These are phyloP conservation scores for Drosophila subsilvestris DNA, from an alignment of 2,888 invertebrate genomes.

Conservation along the genomic window DNA sequence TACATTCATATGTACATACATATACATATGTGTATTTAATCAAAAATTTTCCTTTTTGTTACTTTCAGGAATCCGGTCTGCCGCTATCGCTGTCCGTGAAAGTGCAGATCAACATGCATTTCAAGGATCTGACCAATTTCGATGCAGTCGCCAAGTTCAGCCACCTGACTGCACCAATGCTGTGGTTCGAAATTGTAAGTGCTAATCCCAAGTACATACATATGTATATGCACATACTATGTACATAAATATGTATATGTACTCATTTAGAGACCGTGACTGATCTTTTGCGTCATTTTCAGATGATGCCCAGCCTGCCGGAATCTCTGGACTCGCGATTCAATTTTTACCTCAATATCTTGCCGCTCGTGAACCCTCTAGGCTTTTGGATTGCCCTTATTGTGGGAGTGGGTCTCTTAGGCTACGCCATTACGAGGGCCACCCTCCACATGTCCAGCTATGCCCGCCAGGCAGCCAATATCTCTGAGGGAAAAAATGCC, in stretches of 20 bases:
- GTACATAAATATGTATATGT: neutral
- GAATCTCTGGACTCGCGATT: constrained; percentile 87
- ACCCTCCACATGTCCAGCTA: constrained; percentile 80
- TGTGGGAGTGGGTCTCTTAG: constrained; percentile 74
- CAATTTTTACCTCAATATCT: constrained; percentile 89
- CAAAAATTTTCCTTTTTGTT: constrained; percentile 2
- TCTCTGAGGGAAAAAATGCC: constrained; percentile 76
- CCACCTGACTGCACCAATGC: constrained; percentile 90
- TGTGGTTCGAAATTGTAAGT: constrained; percentile 97
- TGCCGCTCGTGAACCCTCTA: constrained; percentile 87
- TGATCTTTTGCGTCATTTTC: constrained; percentile 62
- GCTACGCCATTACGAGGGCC: constrained; percentile 81
- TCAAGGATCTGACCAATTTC: constrained; percentile 89
- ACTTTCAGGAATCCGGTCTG: constrained; percentile 88
- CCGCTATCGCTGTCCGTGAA: constrained; percentile 91
- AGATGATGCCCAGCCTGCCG: constrained; percentile 90
- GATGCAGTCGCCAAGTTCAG: constrained; percentile 87
- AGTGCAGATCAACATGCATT: constrained; percentile 94
- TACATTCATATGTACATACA: neutral
- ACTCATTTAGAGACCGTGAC: neutral
- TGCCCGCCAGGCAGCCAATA: constrained; percentile 62
- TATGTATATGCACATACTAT: neutral
- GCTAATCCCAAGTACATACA: constrained; percentile 9
- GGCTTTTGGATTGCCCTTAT: constrained; percentile 81
- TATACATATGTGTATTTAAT: constrained; percentile 6